Conservation (phyloP, 2,888 invertebrate genomes). For the Lithosia quadra region DNA sequence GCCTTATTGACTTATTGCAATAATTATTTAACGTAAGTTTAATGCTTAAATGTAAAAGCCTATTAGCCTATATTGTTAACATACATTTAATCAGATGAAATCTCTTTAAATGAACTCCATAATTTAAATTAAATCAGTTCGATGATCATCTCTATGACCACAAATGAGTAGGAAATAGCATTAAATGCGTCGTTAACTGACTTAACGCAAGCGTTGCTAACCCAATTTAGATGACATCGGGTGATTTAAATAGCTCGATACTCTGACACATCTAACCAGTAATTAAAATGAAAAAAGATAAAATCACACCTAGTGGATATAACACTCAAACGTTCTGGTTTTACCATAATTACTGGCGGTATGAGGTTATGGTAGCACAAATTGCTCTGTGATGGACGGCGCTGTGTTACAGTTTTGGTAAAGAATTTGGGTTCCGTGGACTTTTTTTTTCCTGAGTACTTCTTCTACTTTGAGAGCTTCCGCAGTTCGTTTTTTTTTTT, state of each 20-base stretch:
- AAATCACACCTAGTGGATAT: slow-evolving; percentile 14
- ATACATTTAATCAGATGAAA: not conserved
- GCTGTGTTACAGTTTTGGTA: slow-evolving; percentile 26
- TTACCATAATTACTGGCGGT: slow-evolving; percentile 24
- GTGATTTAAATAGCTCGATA: slow-evolving; percentile 7
- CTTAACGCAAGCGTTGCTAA: not conserved
- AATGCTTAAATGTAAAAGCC: not conserved
- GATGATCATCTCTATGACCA: not conserved
- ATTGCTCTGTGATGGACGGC: slow-evolving; percentile 19
- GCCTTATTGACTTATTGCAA: too few relatives aligned
- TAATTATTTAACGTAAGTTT: not conserved
- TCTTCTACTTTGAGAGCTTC: too few relatives aligned
- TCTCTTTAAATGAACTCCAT: not conserved
- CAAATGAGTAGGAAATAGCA: not conserved
- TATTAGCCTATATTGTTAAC: not conserved
- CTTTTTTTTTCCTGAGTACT: too few relatives aligned
- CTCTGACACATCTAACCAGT: slow-evolving; percentile 11
- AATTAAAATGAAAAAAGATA: slow-evolving; percentile 7
- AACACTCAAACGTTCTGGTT: slow-evolving; percentile 22
- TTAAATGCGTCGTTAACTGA: not conserved
- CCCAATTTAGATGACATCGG: not conserved
- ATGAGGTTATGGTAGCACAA: slow-evolving; percentile 30
- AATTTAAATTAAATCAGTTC: not conserved
- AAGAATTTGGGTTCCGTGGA: slow-evolving; percentile 22
- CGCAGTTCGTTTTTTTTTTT: not conserved